These are phyloP conservation scores for Parotocinclus haroldoi DNA, from an alignment of 2,797 vertebrate species.

Conservation along the genomic window DNA sequence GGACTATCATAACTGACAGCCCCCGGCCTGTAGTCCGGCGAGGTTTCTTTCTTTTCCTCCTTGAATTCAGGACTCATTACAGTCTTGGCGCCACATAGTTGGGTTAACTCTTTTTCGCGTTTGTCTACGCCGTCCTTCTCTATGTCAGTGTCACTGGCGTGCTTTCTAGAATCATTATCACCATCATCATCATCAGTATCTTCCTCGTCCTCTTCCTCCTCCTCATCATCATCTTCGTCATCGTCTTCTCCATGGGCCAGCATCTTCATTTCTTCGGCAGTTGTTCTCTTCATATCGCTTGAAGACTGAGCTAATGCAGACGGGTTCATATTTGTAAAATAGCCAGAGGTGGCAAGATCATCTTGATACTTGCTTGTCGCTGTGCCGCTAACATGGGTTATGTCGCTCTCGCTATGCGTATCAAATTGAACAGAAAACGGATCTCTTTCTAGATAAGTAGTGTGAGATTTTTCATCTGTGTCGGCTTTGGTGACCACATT, in stretches of 20 bases:
- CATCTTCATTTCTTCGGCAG: conserved; percentile 68
- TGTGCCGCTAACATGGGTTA: conserved; percentile 37
- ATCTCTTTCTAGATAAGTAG: conserved; percentile 56
- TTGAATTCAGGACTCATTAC: conserved; percentile 57
- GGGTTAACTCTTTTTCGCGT: conserved; percentile 80
- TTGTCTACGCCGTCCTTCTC: conserved; percentile 89
- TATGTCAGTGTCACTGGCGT: conserved; percentile 74
- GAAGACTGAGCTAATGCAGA: conserved; percentile 38
- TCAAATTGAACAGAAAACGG: conserved; percentile 37
- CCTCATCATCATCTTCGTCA: conserved; percentile 61
- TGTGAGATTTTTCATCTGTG: conserved; percentile 4
- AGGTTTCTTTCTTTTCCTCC: conserved; percentile 39
- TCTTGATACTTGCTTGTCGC: conserved; percentile 42
- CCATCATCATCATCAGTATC: conserved; percentile 66
- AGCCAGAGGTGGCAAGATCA: conserved; percentile 54
- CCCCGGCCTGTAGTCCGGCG: conserved; percentile 55
- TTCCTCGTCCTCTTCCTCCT: conserved; percentile 64
- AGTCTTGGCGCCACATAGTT: conserved; percentile 51
- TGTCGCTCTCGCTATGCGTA: conserved; percentile 23
- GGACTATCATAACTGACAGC: conserved; percentile 59
- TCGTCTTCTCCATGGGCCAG: conserved; percentile 75
- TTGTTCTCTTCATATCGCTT: conserved; percentile 61
- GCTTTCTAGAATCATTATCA: conserved; percentile 66
- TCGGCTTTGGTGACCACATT: conserved; percentile 15
- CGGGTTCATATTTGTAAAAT: conserved; percentile 50